Evolutionary conservation across 2,888 invertebrate species (phyloP).

Genomic region (Drosophila colorata): DNA sequence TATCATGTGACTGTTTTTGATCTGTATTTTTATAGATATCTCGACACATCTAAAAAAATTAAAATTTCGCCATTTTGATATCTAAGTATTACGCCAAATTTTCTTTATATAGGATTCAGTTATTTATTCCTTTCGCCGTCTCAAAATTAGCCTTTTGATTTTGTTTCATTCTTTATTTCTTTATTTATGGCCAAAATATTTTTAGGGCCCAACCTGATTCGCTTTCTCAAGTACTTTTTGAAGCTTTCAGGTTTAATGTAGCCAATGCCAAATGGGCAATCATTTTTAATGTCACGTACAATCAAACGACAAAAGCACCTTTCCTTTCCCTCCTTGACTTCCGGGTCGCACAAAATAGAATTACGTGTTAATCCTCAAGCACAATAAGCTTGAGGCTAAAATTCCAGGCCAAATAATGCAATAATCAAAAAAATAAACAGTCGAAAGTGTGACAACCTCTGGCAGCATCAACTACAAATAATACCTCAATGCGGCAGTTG

Average conservation of each 20-base stretch:
- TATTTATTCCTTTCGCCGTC: too few relatives aligned
- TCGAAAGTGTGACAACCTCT: conserved; percentile 42
- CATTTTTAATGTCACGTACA: conserved; percentile 28
- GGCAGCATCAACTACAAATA: conserved; percentile 58
- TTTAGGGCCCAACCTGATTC: background rate
- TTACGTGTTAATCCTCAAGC: conserved; percentile 55
- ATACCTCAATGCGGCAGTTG: conserved; percentile 61
- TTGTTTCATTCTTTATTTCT: background rate
- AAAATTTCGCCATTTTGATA: too few relatives aligned
- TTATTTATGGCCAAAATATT: background rate
- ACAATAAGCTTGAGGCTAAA: conserved; percentile 44
- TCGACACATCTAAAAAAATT: too few relatives aligned
- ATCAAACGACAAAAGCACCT: conserved; percentile 35
- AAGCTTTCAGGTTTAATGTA: conserved; percentile 23
- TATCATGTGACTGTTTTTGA: too few relatives aligned
- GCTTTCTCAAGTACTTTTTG: background rate
- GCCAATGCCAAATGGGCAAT: conserved; percentile 27
- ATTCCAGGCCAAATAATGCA: conserved; percentile 40
- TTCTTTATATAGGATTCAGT: too few relatives aligned
- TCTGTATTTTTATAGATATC: too few relatives aligned
- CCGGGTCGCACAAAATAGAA: conserved; percentile 37
- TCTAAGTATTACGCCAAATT: too few relatives aligned
- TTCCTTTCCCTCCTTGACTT: background rate
- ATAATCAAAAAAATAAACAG: conserved; percentile 31
- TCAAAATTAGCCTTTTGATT: too few relatives aligned